phyloP scores from a whole-genome alignment of 2,888 invertebrate species.

The Latrodectus hesperus region DNA sequence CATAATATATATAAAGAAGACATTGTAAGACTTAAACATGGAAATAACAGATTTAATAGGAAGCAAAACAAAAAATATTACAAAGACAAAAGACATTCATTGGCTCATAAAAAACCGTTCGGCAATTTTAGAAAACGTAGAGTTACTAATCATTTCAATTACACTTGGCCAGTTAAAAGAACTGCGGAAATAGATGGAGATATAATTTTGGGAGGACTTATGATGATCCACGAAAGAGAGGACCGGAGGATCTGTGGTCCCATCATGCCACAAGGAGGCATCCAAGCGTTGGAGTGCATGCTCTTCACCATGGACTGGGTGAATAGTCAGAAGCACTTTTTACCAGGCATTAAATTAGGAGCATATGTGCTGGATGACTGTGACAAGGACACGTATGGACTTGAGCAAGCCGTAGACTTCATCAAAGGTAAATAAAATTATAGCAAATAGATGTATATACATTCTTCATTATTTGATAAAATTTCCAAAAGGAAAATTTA shows the following conservation, averaged over 20 bases:
- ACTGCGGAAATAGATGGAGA: slow-evolving; percentile 92
- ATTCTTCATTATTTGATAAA: neutral
- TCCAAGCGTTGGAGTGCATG: slow-evolving; percentile 91
- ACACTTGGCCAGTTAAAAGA: slow-evolving; percentile 86
- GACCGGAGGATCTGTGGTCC: slow-evolving; percentile 92
- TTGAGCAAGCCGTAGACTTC: slow-evolving; percentile 96
- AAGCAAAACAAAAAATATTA: neutral
- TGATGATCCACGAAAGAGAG: slow-evolving; percentile 96
- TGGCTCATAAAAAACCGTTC: neutral
- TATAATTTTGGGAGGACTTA: slow-evolving; percentile 89
- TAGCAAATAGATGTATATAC: neutral
- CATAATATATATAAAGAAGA: neutral
- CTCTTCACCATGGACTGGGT: slow-evolving; percentile 89
- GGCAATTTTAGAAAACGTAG: neutral
- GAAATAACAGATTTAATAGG: neutral
- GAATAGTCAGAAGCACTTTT: slow-evolving; percentile 80
- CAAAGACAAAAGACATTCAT: neutral
- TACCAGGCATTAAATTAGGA: slow-evolving; percentile 87
- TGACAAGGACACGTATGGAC: slow-evolving; percentile 95
- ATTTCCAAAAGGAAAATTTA: too few species aligned
- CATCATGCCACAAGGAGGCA: slow-evolving; percentile 91
- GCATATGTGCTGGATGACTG: slow-evolving; percentile 94
- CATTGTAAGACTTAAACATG: neutral
- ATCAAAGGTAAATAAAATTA: slow-evolving; percentile 86
- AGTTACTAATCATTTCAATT: slow-evolving; percentile 7